Conservation (phyloP, 2,113 vertebrate species). For the Gymnocephalus cernua region DNA sequence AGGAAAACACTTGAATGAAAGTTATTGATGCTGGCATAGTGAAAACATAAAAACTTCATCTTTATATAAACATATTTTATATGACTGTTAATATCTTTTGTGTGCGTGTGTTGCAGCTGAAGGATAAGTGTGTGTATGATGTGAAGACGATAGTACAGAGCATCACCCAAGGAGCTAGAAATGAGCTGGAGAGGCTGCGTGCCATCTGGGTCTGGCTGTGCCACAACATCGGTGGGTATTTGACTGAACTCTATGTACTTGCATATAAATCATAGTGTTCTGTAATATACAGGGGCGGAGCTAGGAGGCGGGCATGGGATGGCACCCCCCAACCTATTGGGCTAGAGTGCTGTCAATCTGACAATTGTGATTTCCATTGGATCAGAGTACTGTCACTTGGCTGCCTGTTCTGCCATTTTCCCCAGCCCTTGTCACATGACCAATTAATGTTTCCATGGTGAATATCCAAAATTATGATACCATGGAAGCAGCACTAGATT, state of each 20-base stretch:
- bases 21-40: not conserved
- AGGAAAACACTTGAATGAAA: not conserved
- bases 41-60: not conserved
- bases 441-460: no score
- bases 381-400: no score
- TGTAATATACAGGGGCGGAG: no score
- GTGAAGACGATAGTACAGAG: slow-evolving; percentile 75
- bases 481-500: no score
- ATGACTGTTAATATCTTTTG: not conserved
- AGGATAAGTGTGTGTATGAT: slow-evolving; percentile 64
- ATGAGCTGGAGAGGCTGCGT: slow-evolving; percentile 82
- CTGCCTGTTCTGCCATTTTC: no score
- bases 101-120: slow-evolving; percentile 78
- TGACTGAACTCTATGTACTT: not conserved
- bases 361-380: no score
- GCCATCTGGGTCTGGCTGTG: slow-evolving; percentile 89
- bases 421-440: no score
- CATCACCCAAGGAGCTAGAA: slow-evolving; percentile 79
- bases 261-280: not conserved
- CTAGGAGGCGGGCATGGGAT: no score
- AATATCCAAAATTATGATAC: no score
- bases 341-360: no score
- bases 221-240: slow-evolving; percentile 84
- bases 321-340: no score
- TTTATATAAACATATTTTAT: not conserved